Base-by-base conservation (phyloP, 2,113 vertebrate genomes). In the Tetraodon nigroviridis region DNA sequence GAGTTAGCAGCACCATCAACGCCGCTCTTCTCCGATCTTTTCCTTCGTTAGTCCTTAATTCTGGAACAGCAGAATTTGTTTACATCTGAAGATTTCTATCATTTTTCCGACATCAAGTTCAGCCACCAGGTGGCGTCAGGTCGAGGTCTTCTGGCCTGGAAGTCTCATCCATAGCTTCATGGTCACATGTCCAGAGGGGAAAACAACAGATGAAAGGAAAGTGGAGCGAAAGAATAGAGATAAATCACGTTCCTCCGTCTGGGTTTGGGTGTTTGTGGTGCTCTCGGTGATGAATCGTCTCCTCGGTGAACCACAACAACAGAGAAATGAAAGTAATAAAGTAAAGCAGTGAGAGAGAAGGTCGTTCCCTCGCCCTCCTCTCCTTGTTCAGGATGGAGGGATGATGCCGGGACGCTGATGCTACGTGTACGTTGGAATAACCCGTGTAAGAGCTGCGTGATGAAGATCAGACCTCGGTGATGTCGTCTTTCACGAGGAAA, bases 271-370 rank as follows among this genome's bases (percentile, higher is more conserved):
- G 71, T 55, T 79, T 58, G 65, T 76, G 76, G 72, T 69, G 41
- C 65, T 69, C 67, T 77, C 62, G 59, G 20, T 82, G 74, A 83
- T 83, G 58, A 75, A 77, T 82, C 50, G 55, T 45, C 18, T 78
- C 71, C 62, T 71, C 56, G n/a, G n/a, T 68, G 65, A 70, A 54
- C 67, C 51, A 45, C 71, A 51, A 18, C 4, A 61, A 71, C 67
- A 76, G 75, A 78, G 69, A 73, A 75, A 75, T 67, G 55, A 80
- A 72, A 71, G 74, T 67, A 67, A 73, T 78, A 69, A 78, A 78
- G 75, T 73, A 57, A 75, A 73, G 75, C 47, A 72, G 75, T 75
- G 67, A 73, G 75, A 77, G 49, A 57, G 47, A 69, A 64, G 73
- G 73, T 67, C 57, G 32, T 63, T 57, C 48, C 69, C 32, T 37